Conservation (phyloP, 23 tunicate genomes). For the Oikopleura albicans region DNA sequence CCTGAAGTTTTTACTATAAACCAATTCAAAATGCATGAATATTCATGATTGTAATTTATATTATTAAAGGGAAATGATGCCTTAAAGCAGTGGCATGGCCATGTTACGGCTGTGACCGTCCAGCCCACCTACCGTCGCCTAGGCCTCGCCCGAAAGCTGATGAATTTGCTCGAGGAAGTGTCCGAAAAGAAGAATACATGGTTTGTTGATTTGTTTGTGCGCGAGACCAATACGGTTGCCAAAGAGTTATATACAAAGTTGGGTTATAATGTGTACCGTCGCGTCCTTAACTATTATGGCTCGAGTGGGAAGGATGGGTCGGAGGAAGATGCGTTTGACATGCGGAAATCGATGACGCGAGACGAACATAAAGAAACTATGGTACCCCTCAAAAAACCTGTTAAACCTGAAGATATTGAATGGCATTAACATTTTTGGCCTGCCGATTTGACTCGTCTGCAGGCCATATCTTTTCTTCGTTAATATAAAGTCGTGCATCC, state of each 20-base stretch:
- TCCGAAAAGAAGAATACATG: constrained; percentile 54
- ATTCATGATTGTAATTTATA: too few relatives aligned
- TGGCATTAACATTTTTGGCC: constrained; percentile 20
- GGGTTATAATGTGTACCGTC: constrained; percentile 24
- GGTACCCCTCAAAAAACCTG: constrained; percentile 27
- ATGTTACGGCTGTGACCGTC: constrained; percentile 86
- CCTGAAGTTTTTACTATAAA: too few relatives aligned
- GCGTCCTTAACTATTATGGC: constrained; percentile 58
- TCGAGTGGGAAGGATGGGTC: constrained; percentile 41
- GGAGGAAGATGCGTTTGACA: constrained; percentile 96
- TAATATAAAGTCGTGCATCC: too few relatives aligned
- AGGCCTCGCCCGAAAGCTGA: constrained; percentile 52
- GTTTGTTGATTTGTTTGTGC: constrained; percentile 5
- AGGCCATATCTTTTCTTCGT: too few relatives aligned
- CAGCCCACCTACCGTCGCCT: constrained; percentile 53
- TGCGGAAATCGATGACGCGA: constrained; percentile 65
- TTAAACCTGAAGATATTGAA: constrained; percentile 65
- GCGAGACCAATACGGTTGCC: constrained; percentile 1
- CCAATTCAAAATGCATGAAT: too few relatives aligned
- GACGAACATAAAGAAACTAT: constrained; percentile 43
- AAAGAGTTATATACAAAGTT: constrained; percentile 16
- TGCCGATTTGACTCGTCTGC: too few relatives aligned
- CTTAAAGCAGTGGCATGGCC: constrained; percentile 73
- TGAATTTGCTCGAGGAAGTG: constrained; percentile 62
- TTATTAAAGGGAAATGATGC: not conserved